Evolutionary conservation across 2,113 vertebrate species (phyloP), one percentile per base, ranked within the genome.

Genomic region (Smithornis capensis): DNA sequence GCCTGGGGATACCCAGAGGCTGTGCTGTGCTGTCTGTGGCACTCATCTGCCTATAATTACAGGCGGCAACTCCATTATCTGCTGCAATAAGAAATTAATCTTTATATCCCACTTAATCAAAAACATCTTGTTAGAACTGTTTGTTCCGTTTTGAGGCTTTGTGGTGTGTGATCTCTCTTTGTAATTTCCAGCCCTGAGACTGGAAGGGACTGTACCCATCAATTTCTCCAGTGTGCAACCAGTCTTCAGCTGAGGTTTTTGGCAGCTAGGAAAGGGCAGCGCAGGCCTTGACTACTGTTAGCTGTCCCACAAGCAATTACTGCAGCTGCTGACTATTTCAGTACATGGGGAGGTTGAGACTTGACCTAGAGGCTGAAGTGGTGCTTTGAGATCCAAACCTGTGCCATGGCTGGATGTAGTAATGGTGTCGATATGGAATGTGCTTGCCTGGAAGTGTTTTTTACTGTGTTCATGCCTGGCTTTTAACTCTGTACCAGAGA

Each of bases 41-140:
- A 28, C 21, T 65, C 27, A n/a, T 76, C 55, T 62, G 45, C 12
- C 38, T 77, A 29, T 67, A 70, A 76, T 77, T 80, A 76, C 24
- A 85, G 60, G 22, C 0, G 0, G 35, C 24, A 77, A 8, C 33
- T 82, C 53, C 0, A 0, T 74, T 67, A 62, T 17, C 35, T 57
- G 22, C 42, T 15, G 18, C 14, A 14, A 14, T 78, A 27, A 87
- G 49, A 84, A 87, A 87, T 84, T 78, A 29, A 21, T 89, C 62
- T 70, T 78, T 75, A 71, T 70, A 40, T 65, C 33, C 31, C 25
- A 17, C 65, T 78, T 71, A 63, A 64, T 60, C 42, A 94, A 70
- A 86, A 91, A 29, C 22, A 47, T 83, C 59, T 83, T 80, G 27
- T 67, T 47, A 70, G 73, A 42, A 35, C 0, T 2, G 5, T 52